A percentile compares a stretch with the other conserved stretches of the same genome.
phyloP scores from a whole-genome alignment of 2,888 invertebrate species.

The Parnassius glacialis region DNA sequence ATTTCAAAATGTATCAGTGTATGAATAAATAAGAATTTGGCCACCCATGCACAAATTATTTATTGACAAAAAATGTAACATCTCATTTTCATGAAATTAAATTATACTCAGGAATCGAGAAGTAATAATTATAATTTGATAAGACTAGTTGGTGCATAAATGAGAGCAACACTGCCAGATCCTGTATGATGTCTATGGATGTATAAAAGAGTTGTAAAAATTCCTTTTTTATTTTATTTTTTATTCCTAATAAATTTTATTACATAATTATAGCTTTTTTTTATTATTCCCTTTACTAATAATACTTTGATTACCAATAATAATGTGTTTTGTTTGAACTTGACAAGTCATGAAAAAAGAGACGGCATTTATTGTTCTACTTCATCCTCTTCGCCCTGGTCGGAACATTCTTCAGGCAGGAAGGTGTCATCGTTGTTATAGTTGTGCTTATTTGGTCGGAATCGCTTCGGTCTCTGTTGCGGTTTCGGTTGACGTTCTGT shows the following conservation, averaged over 20 bases:
- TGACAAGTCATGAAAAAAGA: not conserved
- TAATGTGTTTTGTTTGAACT: no score
- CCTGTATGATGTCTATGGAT: slow-evolving; percentile 18
- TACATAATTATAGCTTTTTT: slow-evolving; percentile 36
- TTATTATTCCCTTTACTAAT: slow-evolving; percentile 13
- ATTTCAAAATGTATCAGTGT: not conserved
- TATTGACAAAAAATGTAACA: slow-evolving; percentile 3
- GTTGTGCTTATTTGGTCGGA: slow-evolving; percentile 38
- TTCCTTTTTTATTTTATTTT: slow-evolving; percentile 60
- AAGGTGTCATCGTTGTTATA: slow-evolving; percentile 64
- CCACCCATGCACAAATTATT: not conserved
- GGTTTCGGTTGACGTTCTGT: not conserved
- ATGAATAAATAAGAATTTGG: not conserved
- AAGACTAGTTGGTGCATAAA: not conserved
- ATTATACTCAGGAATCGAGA: not conserved
- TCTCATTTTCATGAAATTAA: not conserved
- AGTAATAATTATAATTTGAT: not conserved
- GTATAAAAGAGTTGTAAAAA: slow-evolving; percentile 55
- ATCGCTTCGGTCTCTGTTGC: slow-evolving; percentile 29
- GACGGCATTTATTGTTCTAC: slow-evolving; percentile 9
- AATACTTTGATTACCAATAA: no score
- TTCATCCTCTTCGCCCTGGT: slow-evolving; percentile 45
- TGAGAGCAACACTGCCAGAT: slow-evolving; percentile 11
- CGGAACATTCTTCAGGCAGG: slow-evolving; percentile 60
- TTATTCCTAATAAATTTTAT: slow-evolving; percentile 52